Base-by-base conservation (phyloP, 1,140 invertebrate species). In the Linepithema humile region DNA sequence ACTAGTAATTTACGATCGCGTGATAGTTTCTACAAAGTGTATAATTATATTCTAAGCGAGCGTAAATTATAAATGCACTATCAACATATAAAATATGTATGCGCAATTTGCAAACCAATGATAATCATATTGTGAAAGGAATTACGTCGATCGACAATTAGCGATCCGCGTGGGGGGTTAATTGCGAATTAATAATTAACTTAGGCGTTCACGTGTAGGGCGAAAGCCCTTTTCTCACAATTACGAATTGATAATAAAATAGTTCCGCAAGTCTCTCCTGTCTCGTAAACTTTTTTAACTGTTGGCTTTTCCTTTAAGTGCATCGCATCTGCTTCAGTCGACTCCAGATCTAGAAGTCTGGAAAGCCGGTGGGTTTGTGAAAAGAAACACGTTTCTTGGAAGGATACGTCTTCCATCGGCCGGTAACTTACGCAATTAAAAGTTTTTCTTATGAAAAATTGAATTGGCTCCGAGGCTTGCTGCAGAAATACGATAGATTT, bases 391-490 rank as follows among this genome's bases (percentile, higher is more conserved):
- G 4, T 29, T n/a, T n/a, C n/a, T n/a, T n/a, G n/a, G n/a, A n/a
- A n/a, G 17, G 12, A 53, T 17, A 53, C 53, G 1, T 55, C 23
- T 12, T 5, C 32, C 32, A 12, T 17, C 23, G n/a, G 17, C 35
- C 35, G 9, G 35, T 32, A 78, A 78, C 75, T 78, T 69, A 20
- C 35, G 45, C 62, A 69, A 78, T 78, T 78, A 78, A 17, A 78
- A 67, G 75, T 78, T 78, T 78, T 17, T 67, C 2, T 62, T 35
- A 32, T 40, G 10, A 78, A 65, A 67, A 78, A 78, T 64, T 50
- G 29, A 40, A 78, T 78, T 53, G 35, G 35, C 20, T 67, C 17
- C 62, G 23, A 53, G 20, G 12, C n/a, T 7, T 32, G 15, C 38
- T 65, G n/a, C 17, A 50, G 57, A 64, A 75, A 48, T 32, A 48